Base-by-base conservation (phyloP, 2,888 invertebrate genomes). In the Eristalinus aeneus region DNA sequence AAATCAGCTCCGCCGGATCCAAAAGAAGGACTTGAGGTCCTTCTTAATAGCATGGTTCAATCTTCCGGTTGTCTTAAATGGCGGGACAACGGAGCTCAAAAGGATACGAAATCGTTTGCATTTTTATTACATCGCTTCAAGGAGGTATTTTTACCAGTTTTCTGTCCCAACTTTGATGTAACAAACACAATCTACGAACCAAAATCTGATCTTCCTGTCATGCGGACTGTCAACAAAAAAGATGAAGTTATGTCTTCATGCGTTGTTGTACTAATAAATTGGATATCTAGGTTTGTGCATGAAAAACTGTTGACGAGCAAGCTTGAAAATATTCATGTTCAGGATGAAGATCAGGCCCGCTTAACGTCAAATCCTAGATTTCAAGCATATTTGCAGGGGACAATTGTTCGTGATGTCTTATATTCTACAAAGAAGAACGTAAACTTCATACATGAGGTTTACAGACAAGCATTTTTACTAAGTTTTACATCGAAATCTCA, bases 41-140 rank as follows among this genome's bases (percentile, higher is more conserved):
- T 99, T 34, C 94, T 99, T 53, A 97, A 98, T 89, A 96, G 95
- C 89, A 98, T 98, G 96, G 97, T 98, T 5, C 96, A 97, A 56
- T 97, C 98, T 90, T 96, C 97, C 12, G 96, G 96, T 1, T 97
- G 97, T 92, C 94, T 98, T 76, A 97, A 97, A 90, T 98, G 98
- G 98, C 95, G 96, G 78, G 98, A 98, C 90, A 95, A 96, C 91
- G 94, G 95, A 63, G 95, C 95, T 32, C 95, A 96, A 89, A 97
- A 97, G 91, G 95, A 97, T 89, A 94, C 94, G 93, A 95, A 95
- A 90, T 96, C 97, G 89, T 98, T 99, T 93, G 96, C 96, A 86
- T 99, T 98, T 93, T 93, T 99, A 71, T 94, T 99, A 91, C 97
- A 98, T 91, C 96, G 96, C 90, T 98, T 99, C 91, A 98, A 98